A percentile compares a stretch with the other conserved stretches of the same genome.
Conservation (phyloP, 2,888 invertebrate genomes). For the Celastrina argiolus region DNA sequence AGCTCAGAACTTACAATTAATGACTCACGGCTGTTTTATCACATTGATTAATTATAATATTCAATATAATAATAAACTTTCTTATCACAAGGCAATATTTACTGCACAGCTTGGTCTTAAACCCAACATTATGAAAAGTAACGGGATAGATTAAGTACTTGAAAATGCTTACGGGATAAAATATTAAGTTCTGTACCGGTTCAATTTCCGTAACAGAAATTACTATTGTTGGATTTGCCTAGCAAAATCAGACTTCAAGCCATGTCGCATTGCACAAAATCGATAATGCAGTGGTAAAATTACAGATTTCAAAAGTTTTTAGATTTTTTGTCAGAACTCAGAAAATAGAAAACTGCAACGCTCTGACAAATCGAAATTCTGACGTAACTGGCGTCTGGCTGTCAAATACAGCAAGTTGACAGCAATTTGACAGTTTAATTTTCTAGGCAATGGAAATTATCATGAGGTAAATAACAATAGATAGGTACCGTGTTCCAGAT, state of each 20-base stretch:
- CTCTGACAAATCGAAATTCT: not conserved
- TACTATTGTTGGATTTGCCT: not conserved
- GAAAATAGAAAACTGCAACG: constrained; percentile 1
- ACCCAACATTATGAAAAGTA: not conserved
- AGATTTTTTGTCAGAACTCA: not conserved
- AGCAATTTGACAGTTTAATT: not conserved
- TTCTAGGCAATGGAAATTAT: too few relatives aligned
- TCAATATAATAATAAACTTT: not conserved
- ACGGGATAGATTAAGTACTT: constrained; percentile 5
- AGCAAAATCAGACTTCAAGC: not conserved
- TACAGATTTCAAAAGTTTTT: not conserved
- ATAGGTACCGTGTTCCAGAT: too few relatives aligned
- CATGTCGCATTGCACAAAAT: constrained; percentile 14
- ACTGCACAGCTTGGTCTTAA: not conserved
- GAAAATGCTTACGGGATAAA: not conserved
- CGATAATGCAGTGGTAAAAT: not conserved
- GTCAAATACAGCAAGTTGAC: too few relatives aligned
- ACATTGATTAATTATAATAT: not conserved
- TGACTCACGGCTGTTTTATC: constrained; percentile 1
- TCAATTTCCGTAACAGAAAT: not conserved
- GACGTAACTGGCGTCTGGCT: not conserved
- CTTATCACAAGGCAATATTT: not conserved
- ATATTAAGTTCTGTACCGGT: constrained; percentile 1
- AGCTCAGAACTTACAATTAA: not conserved
- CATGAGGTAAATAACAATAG: too few relatives aligned